Conservation (phyloP, 2,888 invertebrate genomes). For the Synergus itoensis region DNA sequence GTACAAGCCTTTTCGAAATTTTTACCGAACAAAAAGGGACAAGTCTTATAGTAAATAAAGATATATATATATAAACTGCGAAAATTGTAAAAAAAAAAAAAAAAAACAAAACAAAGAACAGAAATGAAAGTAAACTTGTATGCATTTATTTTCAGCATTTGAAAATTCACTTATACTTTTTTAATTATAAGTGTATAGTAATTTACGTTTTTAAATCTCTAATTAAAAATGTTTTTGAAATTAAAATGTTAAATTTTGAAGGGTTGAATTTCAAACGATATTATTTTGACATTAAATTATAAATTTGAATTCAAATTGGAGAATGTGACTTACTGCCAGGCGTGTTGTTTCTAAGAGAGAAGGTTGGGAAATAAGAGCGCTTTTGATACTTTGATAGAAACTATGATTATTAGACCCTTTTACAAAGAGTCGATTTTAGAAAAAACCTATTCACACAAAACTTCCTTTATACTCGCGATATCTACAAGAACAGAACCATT, state of each 20-base stretch:
- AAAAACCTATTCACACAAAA: constrained; percentile 79
- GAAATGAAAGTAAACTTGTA: constrained; percentile 13
- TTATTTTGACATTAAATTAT: no score
- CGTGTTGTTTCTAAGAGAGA: not conserved
- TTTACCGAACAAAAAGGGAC: constrained; percentile 23
- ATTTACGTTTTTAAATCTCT: no score
- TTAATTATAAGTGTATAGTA: no score
- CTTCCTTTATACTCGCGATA: constrained; percentile 74
- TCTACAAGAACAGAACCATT: constrained; percentile 78
- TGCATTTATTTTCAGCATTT: not conserved
- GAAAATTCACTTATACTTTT: not conserved
- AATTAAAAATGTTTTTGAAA: not conserved
- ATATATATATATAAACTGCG: constrained; percentile 19
- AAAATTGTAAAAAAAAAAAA: not conserved
- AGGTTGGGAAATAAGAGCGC: constrained; percentile 46
- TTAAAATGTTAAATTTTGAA: not conserved
- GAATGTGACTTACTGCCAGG: not conserved
- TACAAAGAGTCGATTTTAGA: constrained; percentile 78
- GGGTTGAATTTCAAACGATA: not conserved
- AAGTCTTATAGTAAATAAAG: not conserved
- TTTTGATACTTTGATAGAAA: constrained; percentile 75
- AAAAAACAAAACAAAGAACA: not conserved
- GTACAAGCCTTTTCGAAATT: constrained; percentile 14
- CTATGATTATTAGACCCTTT: constrained; percentile 79
- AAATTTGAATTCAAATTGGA: no score